These are phyloP conservation scores for Asobara japonica DNA, from an alignment of 1,140 invertebrate genomes.

Conservation along the genomic window DNA sequence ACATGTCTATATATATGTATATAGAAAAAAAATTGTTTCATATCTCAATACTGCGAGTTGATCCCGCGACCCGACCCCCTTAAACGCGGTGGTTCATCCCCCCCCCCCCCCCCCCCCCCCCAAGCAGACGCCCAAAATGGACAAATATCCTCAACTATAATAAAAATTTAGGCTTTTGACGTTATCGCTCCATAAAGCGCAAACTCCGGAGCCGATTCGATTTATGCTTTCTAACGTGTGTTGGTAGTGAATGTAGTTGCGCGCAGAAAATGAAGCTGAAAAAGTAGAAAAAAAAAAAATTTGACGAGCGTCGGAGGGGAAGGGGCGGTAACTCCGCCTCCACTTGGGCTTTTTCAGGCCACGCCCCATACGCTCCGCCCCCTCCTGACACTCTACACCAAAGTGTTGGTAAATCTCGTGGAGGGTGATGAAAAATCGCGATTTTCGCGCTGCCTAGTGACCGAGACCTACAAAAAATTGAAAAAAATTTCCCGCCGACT, in stretches of 20 bases:
- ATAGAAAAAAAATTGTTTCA: too few species aligned
- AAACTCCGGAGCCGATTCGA: constrained; percentile 23
- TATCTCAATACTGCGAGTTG: too few species aligned
- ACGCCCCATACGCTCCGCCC: not conserved
- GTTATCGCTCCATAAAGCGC: constrained; percentile 2
- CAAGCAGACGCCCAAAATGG: too few species aligned
- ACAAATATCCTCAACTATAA: too few species aligned
- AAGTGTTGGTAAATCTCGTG: constrained; percentile 21
- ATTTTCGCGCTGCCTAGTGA: constrained; percentile 10
- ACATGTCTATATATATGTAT: too few species aligned
- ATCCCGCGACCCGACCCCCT: too few species aligned
- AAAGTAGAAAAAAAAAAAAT: not conserved
- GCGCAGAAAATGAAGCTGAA: not conserved
- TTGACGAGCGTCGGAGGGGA: not conserved
- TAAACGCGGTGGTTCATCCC: too few species aligned
- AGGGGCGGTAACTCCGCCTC: constrained; percentile 3
- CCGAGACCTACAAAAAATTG: not conserved
- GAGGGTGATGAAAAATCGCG: not conserved
- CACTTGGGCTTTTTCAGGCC: not conserved
- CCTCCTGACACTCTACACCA: too few species aligned
- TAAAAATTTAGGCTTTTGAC: not conserved
- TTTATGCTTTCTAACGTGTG: constrained; percentile 12
- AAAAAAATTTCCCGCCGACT: not conserved
- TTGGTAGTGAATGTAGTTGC: constrained; percentile 4
- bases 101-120: too few species aligned